A percentile compares a stretch with the other conserved stretches of the same genome.
Conservation (phyloP, 2,888 invertebrate genomes). For the Hemicrepidius hirtus region DNA sequence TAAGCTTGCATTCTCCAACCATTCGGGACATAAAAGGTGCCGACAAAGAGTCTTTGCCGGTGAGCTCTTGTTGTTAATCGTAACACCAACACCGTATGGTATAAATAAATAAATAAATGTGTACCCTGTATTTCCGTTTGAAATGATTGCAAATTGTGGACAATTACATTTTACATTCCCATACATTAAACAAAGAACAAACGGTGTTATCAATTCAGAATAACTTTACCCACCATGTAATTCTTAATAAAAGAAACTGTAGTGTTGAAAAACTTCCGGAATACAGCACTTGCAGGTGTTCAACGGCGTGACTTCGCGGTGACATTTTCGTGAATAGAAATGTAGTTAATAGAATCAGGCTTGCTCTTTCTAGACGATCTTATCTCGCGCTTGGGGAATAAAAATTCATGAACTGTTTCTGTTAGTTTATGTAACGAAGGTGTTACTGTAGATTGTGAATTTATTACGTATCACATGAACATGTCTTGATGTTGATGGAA, state of each 20-base stretch:
- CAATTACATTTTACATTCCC: background rate
- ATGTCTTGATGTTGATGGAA: too few relatives aligned
- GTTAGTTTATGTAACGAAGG: too few relatives aligned
- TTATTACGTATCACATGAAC: too few relatives aligned
- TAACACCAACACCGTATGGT: background rate
- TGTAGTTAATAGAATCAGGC: background rate
- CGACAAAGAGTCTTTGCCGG: background rate
- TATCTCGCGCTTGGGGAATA: background rate
- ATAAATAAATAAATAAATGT: background rate
- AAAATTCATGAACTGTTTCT: background rate
- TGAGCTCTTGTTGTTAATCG: background rate
- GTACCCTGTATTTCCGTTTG: background rate
- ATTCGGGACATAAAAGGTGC: background rate
- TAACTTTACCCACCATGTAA: conserved; percentile 6
- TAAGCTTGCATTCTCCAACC: conserved; percentile 2
- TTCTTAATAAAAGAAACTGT: background rate
- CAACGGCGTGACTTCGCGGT: background rate
- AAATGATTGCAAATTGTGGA: background rate
- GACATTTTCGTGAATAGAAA: conserved; percentile 14
- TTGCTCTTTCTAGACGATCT: background rate
- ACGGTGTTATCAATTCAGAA: conserved; percentile 2
- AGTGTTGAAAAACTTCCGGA: conserved; percentile 15
- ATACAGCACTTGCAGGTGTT: conserved; percentile 10
- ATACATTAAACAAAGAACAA: background rate
- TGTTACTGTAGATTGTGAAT: too few relatives aligned